Conservation (phyloP, 1,140 invertebrate species). For the Notospermus geniculatus region DNA sequence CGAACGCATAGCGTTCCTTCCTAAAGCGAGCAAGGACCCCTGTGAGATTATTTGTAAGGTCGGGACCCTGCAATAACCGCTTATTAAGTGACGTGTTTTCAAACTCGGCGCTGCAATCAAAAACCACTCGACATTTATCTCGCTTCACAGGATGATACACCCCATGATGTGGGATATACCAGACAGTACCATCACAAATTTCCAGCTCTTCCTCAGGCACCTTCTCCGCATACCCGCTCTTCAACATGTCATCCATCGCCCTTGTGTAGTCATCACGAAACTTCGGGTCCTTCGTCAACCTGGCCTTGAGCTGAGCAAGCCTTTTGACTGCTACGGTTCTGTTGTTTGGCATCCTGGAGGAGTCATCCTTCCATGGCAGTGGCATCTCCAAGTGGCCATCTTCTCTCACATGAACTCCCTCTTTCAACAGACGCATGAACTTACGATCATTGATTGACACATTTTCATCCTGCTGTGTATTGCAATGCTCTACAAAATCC, state of each 20-base stretch:
- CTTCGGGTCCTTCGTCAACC: slow-evolving; percentile 4
- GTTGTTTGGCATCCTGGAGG: slow-evolving; percentile 14
- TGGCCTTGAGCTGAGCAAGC: neutral
- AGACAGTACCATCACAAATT: neutral
- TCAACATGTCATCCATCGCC: slow-evolving; percentile 10
- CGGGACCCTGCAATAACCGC: slow-evolving; percentile 32
- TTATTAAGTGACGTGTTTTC: slow-evolving; percentile 28
- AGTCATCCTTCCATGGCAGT: slow-evolving; percentile 12
- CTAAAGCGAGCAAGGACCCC: slow-evolving; percentile 21
- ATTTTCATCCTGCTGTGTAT: too few relatives aligned
- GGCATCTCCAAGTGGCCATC: slow-evolving; percentile 27
- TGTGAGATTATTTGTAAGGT: slow-evolving; percentile 37
- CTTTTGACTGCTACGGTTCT: slow-evolving; percentile 10
- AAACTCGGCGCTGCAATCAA: neutral
- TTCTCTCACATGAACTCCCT: neutral
- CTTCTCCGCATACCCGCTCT: slow-evolving; percentile 14
- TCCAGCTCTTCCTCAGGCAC: slow-evolving; percentile 3
- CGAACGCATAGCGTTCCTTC: neutral
- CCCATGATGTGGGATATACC: slow-evolving; percentile 28
- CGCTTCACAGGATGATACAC: slow-evolving; percentile 18
- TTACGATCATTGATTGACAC: slow-evolving; percentile 20
- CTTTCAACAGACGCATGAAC: slow-evolving; percentile 9
- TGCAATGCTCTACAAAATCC: too few relatives aligned
- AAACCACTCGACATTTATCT: slow-evolving; percentile 8
- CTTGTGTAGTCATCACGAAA: neutral